Base-by-base conservation (phyloP, 2,888 invertebrate species). In the Drosophila monieri region DNA sequence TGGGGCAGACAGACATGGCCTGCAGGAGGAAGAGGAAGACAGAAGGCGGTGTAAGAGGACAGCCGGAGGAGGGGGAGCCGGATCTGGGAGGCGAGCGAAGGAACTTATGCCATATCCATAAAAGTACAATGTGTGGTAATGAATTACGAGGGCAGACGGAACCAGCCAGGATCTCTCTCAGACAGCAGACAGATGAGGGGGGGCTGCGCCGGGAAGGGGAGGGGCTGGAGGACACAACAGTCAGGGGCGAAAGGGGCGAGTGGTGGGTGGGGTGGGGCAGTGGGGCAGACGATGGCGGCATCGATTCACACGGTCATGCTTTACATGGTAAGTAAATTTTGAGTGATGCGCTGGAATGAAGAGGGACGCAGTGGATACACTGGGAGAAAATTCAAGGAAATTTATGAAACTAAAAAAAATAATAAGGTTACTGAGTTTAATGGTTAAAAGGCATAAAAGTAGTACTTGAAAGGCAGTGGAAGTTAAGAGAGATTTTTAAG, bases 91-190 rank as follows among this genome's bases (percentile, higher is more conserved):
- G 41, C 61, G 30, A 61, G 43, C 9, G 62, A 49, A 61, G 65
- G 44, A 64, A 52, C 62, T 64, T 52, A 64, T 64, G 44, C 65
- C 52, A 74, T 49, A 27, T 23, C 65, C 76, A 59, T 61, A 47
- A 60, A 78, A 78, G 62, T 66, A 58, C 59, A 76, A 69, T 76
- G 74, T 61, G 53, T 69, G 76, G 74, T 65, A 76, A 62, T 76
- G 68, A 64, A 78, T 74, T 51, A 21, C 48, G 51, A 30, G 37
- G 27, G 52, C 37, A 25, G 9, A 25, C 12, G 14, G 44, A 10
- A 35, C 35, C 27, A 30, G 27, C 53, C 61, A 62, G 64, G 64
- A 65, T 65, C 39, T 43, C 37, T 23, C 32, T 44, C 35, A 46
- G 46, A 46, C 66, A 53, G 47, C 47, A 66, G 67, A 48, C 47